Base-by-base conservation (phyloP, 1,140 invertebrate species). In the Phymastichus coffea region DNA sequence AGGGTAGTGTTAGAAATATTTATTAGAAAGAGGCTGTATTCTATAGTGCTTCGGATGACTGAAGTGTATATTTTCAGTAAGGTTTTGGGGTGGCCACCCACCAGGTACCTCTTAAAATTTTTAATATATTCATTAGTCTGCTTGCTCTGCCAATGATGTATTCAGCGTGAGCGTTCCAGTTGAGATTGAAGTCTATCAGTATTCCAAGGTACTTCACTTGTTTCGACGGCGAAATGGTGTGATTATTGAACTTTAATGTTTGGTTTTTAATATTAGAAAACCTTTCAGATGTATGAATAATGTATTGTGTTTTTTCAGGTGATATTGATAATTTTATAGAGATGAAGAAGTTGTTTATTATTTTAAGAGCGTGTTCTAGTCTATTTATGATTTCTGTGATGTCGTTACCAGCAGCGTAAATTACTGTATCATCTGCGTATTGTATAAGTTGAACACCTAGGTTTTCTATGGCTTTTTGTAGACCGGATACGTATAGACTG, bases 351-450 rank as follows among this genome's bases (percentile, higher is more conserved):
- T 19, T 3, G 4, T 19, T 44, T 12, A 25, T 30, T 14, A 15
- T 33, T 30, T 20, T 57, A 25, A 48, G 23, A 38, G 2, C 33
- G 33, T 26, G 30, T 15, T 47, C 12, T 1, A 26, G 1, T 12
- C 33, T 48, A 0, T n/a, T 30, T 15, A 48, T n/a, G 20, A 33
- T 46, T 48, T 37, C n/a, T 4, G 38, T 6, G 44, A 55, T 28
- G 0, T 25, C 28, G 15, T 48, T 48, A 2, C 12, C 12, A 7
- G 2, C 33, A 4, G 1, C 33, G 8, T 49, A 53, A 14, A 66
- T 26, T 19, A 56, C 53, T n/a, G 61, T 47, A 41, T 66, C 65
- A 33, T 66, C 65, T 9, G 57, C 62, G 22, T 53, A 63, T 58
- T 33, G 49, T 20, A 37, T 35, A 37, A 25, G 7, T 28, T 17